phyloP scores from a whole-genome alignment of 2,113 vertebrate species.

The Ceyx melanurus region DNA sequence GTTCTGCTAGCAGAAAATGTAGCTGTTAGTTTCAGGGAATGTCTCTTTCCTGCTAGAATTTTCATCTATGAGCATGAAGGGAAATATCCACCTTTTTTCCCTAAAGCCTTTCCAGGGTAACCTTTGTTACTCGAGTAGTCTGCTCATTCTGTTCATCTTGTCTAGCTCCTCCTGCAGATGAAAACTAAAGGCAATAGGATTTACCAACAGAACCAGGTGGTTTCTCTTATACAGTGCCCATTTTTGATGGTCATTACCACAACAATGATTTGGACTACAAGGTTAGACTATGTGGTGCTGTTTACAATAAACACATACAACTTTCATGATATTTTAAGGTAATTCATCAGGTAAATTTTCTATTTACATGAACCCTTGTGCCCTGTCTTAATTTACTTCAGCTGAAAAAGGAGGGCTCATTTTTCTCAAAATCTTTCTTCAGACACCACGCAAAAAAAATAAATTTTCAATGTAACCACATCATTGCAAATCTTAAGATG shows the following conservation, averaged over 20 bases:
- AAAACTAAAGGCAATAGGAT: not conserved
- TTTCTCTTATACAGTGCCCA: not conserved
- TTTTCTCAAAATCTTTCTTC: not conserved
- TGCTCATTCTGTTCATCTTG: not conserved
- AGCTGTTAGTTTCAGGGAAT: not conserved
- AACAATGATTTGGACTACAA: not conserved
- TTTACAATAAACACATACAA: not conserved
- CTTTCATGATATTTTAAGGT: not conserved
- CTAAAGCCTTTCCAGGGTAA: not conserved
- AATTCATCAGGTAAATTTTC: not conserved
- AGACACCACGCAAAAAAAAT: not conserved
- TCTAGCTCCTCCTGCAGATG: not conserved
- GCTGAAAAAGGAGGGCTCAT: not conserved
- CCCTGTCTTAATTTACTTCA: not conserved
- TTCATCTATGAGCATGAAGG: not conserved
- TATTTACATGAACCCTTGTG: not conserved
- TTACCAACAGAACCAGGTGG: not conserved
- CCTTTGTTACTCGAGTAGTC: not conserved
- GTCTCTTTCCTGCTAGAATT: not conserved
- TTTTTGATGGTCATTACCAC: not conserved
- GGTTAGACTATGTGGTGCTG: not conserved
- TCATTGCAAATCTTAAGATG: not conserved
- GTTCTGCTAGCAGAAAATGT: not conserved
- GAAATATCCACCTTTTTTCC: not conserved
- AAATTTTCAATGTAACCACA: not conserved